Percentiles rank a stretch among this genome's conserved stretches.
Evolutionary conservation across 2,113 vertebrate genomes (phyloP).

Genomic region (Syngnathus floridae): DNA sequence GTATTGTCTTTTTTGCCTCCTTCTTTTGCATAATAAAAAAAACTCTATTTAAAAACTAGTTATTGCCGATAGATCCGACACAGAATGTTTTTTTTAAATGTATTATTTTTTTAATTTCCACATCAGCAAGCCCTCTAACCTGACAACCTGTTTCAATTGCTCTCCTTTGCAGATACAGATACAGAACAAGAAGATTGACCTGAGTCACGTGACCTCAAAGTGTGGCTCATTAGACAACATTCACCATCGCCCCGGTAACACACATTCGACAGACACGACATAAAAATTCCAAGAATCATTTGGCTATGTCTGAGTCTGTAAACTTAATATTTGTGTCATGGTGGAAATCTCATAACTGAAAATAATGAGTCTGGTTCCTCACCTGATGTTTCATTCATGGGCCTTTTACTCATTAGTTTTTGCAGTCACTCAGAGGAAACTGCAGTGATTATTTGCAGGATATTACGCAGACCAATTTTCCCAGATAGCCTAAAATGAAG

Average conservation of each 20-base stretch:
- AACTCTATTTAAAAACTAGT: no score
- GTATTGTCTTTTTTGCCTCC: background rate
- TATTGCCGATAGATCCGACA: background rate
- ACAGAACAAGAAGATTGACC: slow-evolving; percentile 95
- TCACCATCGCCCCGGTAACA: slow-evolving; percentile 92
- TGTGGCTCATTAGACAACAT: slow-evolving; percentile 97
- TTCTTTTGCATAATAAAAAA: background rate
- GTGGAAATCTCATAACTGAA: background rate
- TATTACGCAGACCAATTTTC: no score
- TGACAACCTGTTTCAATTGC: slow-evolving; percentile 17
- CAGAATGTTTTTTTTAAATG: no score
- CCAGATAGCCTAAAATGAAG: background rate
- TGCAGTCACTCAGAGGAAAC: no score
- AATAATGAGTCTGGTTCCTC: background rate
- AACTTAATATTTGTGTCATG: background rate
- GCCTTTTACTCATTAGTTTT: background rate
- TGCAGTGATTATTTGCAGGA: no score
- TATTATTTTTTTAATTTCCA: background rate
- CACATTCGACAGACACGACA: background rate
- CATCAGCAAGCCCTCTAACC: background rate
- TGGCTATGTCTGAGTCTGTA: no score
- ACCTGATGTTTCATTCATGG: no score
- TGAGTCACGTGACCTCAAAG: slow-evolving; percentile 97
- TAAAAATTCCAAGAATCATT: background rate
- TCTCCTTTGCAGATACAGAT: slow-evolving; percentile 79